Evolutionary conservation across 1,140 invertebrate genomes (phyloP), one percentile per base, ranked within the genome.

Genomic region (Neodiprion pinetum): DNA sequence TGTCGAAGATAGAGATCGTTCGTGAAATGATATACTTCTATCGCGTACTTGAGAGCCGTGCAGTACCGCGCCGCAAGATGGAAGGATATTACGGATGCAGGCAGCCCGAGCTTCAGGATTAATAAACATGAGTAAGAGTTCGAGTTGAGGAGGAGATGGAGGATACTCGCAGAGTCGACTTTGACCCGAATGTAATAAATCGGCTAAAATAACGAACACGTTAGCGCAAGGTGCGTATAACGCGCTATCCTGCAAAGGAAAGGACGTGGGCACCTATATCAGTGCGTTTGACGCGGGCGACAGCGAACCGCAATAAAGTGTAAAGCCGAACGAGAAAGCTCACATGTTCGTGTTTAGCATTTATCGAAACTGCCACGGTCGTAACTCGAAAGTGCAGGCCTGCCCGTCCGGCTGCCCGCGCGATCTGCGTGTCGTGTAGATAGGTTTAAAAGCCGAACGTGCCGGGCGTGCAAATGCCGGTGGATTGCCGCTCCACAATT

Each of bases 401-500:
- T 80, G 84, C 77, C 80, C 53, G 53, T 12, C 53, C 53, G 11
- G 11, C 11, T 61, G 53, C 53, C 53, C 53, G n/a, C 53, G n/a
- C 53, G 53, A 61, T 61, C 53, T 82, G 83, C 83, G 86, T 86
- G 85, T 86, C 86, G 87, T 86, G 86, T 83, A 88, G 86, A 88
- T 88, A 86, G 85, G 84, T 88, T 88, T 88, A 86, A 88, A 86
- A 87, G 85, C 81, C 67, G 81, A 86, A 88, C 86, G 87, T 88
- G 87, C 85, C 80, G 83, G 80, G 84, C 82, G 86, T 88, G 86
- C 84, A 85, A 88, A 88, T 87, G 84, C 82, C 77, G 72, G 11
- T 7, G 53, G 53, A 61, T 61, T 5, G 53, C 11, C 11, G 53
- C 4, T 40, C 28, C 28, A 5, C 28, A 40, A 40, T 65, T 14